Evolutionary conservation across 2,113 vertebrate species (phyloP), one percentile per base, ranked within the genome.

Genomic region (Phodopus roborovskii): DNA sequence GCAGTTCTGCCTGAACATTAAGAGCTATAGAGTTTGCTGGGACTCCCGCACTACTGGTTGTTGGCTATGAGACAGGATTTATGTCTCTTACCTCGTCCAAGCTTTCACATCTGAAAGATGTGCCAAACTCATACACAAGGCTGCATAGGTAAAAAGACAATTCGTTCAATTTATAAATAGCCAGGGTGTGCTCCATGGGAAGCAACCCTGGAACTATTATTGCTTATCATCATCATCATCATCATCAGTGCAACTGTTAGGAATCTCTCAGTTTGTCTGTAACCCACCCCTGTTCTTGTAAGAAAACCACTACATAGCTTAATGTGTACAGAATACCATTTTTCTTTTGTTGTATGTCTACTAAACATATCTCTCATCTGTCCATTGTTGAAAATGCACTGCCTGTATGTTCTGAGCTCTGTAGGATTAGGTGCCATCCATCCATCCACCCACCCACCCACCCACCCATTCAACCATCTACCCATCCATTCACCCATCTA

Each of bases 141-240:
- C 4, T 58, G n/a, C 7, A 13, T 0, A 28, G 28, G 17, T 8
- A 5, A 24, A 36, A 70, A 68, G 9, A 17, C 3, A 2, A 26
- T 20, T 73, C 53, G 1, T 33, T 0, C 22, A 17, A 50, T 7
- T 42, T 56, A 1, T 33, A 5, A 50, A 7, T 22, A 24, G 22
- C 16, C 1, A 1, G 10, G 1, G 7, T 19, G 1, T 3, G 7
- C 17, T 36, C 19, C 7, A 19, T 7, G 4, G n/a, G 53, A 66
- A 30, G 16, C 28, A 50, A 53, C 5, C 0, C 5, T 7, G 0
- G 0, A 13, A 0, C 62, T 20, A 45, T 7, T 13, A 17, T n/a
- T 36, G 1, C 3, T 53, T 58, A 42, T 15, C 74, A 45, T 12
- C 42, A 33, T 45, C 9, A 45, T 71, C 70, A n/a, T 7, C 79